Percentiles rank a stretch among this genome's conserved stretches.
Evolutionary conservation across 2,888 invertebrate species (phyloP).

Genomic region (Kuschelorhynchus macadamiae): DNA sequence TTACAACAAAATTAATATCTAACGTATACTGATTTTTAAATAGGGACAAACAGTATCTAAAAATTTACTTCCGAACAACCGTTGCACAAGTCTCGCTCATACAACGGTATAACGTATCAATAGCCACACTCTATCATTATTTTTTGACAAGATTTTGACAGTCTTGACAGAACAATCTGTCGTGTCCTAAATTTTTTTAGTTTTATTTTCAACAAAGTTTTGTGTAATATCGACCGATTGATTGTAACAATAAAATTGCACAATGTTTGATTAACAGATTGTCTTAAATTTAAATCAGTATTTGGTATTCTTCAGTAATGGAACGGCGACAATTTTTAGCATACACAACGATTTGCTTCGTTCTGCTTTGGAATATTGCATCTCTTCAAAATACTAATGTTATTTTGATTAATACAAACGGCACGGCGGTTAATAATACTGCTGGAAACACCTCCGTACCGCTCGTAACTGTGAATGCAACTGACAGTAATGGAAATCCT

Average conservation of each 20-base stretch:
- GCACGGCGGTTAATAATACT: neutral
- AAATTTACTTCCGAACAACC: no score
- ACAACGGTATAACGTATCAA: no score
- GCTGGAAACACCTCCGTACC: conserved; percentile 7
- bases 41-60: no score
- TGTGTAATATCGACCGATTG: neutral
- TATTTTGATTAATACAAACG: conserved; percentile 9
- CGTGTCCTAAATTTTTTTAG: no score
- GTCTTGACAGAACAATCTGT: no score
- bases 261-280: neutral
- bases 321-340: conserved; percentile 34
- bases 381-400: conserved; percentile 52
- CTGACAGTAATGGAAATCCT: conserved; percentile 24
- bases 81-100: no score
- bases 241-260: neutral
- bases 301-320: conserved; percentile 24
- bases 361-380: conserved; percentile 58
- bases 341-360: conserved; percentile 52
- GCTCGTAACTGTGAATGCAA: neutral
- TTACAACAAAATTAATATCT: no score
- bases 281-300: neutral
- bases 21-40: no score
- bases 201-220: no score
- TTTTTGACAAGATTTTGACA: no score
- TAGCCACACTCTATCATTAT: no score